Evolutionary conservation across 2,888 invertebrate species (phyloP).

Genomic region (Serrognathus titanus): DNA sequence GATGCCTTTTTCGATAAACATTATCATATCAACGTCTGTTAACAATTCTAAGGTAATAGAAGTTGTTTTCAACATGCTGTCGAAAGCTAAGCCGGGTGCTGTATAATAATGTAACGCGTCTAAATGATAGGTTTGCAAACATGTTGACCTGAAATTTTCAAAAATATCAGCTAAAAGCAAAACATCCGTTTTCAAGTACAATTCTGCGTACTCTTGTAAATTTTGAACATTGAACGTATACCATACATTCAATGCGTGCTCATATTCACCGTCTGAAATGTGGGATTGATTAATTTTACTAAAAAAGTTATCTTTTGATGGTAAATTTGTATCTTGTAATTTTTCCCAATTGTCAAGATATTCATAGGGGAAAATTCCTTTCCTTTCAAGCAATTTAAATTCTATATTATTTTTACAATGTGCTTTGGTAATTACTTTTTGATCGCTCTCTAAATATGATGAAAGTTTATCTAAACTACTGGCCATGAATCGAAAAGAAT

Average conservation of each 20-base stretch:
- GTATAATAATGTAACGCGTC: conserved; percentile 36
- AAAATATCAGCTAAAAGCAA: conserved; percentile 40
- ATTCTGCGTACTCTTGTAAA: conserved; percentile 38
- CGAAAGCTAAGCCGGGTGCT: conserved; percentile 32
- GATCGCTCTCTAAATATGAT: no score
- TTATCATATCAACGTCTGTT: conserved; percentile 2
- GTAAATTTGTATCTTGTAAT: no score
- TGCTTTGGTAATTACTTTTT: no score
- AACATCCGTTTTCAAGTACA: conserved; percentile 41
- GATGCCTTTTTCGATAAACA: conserved; percentile 11
- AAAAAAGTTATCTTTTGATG: no score
- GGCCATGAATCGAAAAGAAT: no score
- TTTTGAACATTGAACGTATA: conserved; percentile 31
- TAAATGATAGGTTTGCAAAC: conserved; percentile 32
- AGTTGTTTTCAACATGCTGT: conserved; percentile 33
- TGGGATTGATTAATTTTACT: conserved; percentile 18
- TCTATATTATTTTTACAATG: no score
- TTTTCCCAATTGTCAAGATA: no score
- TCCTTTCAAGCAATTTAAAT: no score
- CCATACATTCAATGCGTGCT: conserved; percentile 38
- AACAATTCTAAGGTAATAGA: conserved; percentile 14
- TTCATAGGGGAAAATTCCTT: no score
- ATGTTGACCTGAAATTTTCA: conserved; percentile 38
- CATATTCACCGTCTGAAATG: conserved; percentile 29
- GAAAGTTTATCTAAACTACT: no score